These are phyloP conservation scores for Zosterops pallidus DNA, from an alignment of 2,113 vertebrate species.

Conservation along the genomic window DNA sequence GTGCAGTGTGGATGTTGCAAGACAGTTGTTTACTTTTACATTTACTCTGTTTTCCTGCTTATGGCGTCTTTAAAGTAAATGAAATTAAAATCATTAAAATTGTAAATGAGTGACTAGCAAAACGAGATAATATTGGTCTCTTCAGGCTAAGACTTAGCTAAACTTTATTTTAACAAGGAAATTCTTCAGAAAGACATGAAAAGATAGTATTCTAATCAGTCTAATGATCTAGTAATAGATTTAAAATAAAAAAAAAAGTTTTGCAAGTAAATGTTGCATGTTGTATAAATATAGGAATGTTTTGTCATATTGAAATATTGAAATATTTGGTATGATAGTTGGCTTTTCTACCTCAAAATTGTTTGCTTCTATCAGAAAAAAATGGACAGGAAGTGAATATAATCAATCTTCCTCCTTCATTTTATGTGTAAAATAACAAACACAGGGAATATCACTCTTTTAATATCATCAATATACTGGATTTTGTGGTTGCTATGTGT, in stretches of 20 bases:
- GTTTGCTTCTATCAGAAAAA: background rate
- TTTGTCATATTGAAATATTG: background rate
- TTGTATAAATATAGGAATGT: background rate
- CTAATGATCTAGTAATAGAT: background rate
- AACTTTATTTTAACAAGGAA: background rate
- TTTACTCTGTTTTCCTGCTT: background rate
- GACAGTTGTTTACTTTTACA: background rate
- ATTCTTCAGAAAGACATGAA: background rate
- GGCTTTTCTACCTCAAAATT: background rate
- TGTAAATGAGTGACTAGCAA: background rate
- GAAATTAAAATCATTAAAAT: background rate
- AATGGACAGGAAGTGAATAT: background rate
- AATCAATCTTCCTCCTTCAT: background rate
- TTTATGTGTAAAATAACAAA: background rate
- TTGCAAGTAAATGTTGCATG: background rate
- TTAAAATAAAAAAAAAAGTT: background rate
- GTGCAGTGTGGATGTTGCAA: accelerated
- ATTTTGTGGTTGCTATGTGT: background rate
- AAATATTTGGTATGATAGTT: background rate
- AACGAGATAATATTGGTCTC: background rate
- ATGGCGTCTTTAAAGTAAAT: background rate
- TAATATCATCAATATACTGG: background rate
- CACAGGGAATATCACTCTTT: background rate
- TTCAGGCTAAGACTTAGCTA: background rate
- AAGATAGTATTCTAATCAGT: background rate